Base-by-base conservation (phyloP, 1,140 invertebrate species). In the Dryas iulia region DNA sequence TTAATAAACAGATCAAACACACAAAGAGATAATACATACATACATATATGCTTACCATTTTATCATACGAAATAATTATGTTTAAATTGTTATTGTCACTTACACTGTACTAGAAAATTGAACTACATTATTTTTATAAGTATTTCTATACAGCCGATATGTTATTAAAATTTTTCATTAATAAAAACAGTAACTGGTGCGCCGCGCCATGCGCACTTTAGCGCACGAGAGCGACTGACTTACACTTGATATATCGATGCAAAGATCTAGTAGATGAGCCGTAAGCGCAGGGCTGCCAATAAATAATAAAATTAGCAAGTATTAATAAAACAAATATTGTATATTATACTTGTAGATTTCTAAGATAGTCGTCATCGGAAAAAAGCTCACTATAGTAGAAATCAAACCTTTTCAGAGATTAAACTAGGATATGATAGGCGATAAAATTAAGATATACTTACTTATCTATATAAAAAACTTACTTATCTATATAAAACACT, bases 221-320 rank as follows among this genome's bases (percentile, higher is more conserved):
- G 52, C 52, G 66, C 52, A 59, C 30, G 59, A 67, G 39, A 60
- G 59, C 57, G 66, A 53, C 59, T 61, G 59, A 52, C 39, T 28
- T 59, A 21, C 18, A 28, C 35, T 28, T 25, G 33, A 26, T 31
- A 26, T 53, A 53, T 58, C 56, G 56, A 30, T 35, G 21, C 28
- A 59, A 67, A 54, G 66, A 67, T 67, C 59, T 67, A 57, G 58
- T 52, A 67, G 66, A 67, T 59, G 65, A 66, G 26, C 8, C 21
- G 58, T 59, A 11, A 23, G 23, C 4, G 25, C 60, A 69, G 67
- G 67, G 60, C 53, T 69, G 67, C 6, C 52, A 61, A 56, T 53
- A 68, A 47, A 47, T 47, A 5, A 18, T 8, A 47, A 47, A 18
- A 47, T 21, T 21, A 14, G 39, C 10, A n/a, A 14, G 11, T 52